Percentiles rank a stretch among this genome's conserved stretches.
Evolutionary conservation across 2,797 vertebrate genomes (phyloP).

Genomic region (Miopithecus talapoin): DNA sequence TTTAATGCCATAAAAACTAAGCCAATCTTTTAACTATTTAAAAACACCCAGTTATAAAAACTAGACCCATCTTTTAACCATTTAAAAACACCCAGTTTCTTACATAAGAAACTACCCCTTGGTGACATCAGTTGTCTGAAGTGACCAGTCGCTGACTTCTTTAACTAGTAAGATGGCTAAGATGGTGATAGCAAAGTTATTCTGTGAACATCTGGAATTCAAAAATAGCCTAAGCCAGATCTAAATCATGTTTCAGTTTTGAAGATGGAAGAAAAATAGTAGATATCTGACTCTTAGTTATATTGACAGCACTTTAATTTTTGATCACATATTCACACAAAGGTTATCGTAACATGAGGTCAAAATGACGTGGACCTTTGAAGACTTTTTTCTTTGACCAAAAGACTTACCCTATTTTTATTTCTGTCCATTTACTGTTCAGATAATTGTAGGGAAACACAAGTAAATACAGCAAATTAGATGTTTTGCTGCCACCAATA

Average conservation of each 20-base stretch:
- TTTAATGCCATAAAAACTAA: slow-evolving; percentile 38
- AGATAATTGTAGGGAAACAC: background rate
- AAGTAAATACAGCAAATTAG: background rate
- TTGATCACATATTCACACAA: background rate
- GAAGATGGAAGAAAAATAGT: slow-evolving; percentile 21
- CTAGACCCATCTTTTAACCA: background rate
- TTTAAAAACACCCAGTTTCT: slow-evolving; percentile 47
- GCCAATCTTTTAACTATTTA: background rate
- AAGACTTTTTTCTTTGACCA: background rate
- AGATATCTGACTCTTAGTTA: background rate
- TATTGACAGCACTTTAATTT: background rate
- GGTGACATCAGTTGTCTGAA: background rate
- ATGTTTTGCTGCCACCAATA: background rate
- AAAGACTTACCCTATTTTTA: background rate
- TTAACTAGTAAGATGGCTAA: slow-evolving; percentile 13
- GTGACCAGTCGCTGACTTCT: background rate
- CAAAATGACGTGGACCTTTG: background rate
- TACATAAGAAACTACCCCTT: background rate
- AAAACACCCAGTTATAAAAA: slow-evolving; percentile 47
- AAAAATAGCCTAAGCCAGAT: background rate
- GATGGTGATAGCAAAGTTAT: background rate
- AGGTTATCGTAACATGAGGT: background rate
- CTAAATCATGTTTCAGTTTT: slow-evolving; percentile 41
- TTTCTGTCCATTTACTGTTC: background rate
- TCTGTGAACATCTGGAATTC: slow-evolving; percentile 54